Base-by-base conservation (phyloP, 2,113 vertebrate genomes). In the Panurus biarmicus region DNA sequence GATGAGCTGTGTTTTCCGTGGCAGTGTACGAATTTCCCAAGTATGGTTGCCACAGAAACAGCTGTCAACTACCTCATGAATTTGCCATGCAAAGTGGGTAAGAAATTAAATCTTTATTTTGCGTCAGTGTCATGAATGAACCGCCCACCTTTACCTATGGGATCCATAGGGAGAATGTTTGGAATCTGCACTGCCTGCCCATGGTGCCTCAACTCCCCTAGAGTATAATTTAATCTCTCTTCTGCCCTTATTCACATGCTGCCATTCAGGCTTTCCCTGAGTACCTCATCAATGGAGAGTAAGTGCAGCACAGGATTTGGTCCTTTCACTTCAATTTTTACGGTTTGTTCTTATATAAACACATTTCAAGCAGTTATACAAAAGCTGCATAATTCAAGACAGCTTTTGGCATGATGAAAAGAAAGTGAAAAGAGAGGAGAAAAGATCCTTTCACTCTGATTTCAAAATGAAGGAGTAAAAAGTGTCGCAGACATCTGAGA, bases 251-350 rank as follows among this genome's bases (percentile, higher is more conserved):
- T 94, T 93, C 85, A 93, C 17, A 6, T 85, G 47, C 89, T 95
- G 93, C 87, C 78, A 85, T 79, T 93, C 81, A 85, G 91, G 66
- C 87, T 96, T 95, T 87, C 54, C 45, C 54, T 5, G 57, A 85
- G 57, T 57, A 76, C 70, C 26, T 87, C 17, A 2, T 91, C 95
- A 87, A 79, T 80, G 77, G 50, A 91, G 66, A 60, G n/a, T 78
- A 87, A 89, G 74, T 58, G 87, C 93, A 81, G 74, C 3, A 3
- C 57, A 85, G 73, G 66, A 85, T 92, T 94, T 89, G 36, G 40
- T 92, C 91, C 91, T 93, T 95, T 96, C 94, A 94, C 77, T 95
- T 94, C 58, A 47, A 87, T 96, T 96, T 95, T 93, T 95, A 96
- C 0, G 38, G 89, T 94, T 84, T 87, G 66, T 82, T 94, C 84